A percentile compares a stretch with the other conserved stretches of the same genome.
Conservation (phyloP, 2,797 vertebrate species). For the Bucorvus abyssinicus region DNA sequence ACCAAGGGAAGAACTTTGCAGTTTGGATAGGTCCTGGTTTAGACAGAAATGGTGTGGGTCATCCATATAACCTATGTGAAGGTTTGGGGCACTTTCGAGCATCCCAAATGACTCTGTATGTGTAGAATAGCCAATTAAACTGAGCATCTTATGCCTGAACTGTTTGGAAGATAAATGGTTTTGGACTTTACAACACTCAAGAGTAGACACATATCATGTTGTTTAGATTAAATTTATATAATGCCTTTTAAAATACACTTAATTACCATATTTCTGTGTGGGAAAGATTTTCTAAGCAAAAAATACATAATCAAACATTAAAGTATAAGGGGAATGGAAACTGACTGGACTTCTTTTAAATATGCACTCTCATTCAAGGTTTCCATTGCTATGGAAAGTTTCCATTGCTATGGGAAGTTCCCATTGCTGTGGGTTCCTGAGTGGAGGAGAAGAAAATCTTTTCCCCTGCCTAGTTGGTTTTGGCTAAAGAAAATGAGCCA, state of each 20-base stretch:
- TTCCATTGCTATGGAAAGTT: background rate
- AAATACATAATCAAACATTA: background rate
- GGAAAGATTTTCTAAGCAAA: background rate
- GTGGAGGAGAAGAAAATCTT: background rate
- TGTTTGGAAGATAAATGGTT: background rate
- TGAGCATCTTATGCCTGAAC: background rate
- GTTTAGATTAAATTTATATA: background rate
- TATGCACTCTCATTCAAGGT: background rate
- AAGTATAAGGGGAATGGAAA: background rate
- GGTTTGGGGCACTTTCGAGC: background rate
- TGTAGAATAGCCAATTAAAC: background rate
- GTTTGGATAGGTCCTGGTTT: background rate
- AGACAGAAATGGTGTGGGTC: background rate
- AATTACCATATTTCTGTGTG: background rate
- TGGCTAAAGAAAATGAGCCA: background rate
- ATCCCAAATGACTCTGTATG: background rate
- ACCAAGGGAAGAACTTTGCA: background rate
- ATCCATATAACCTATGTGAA: background rate
- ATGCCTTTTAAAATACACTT: background rate
- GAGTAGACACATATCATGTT: background rate
- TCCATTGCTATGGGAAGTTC: background rate
- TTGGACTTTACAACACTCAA: background rate
- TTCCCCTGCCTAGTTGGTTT: background rate
- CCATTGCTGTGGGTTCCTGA: background rate
- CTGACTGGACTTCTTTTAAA: background rate